Evolutionary conservation across 2,888 invertebrate genomes (phyloP).

Genomic region (Pharmacophagus antenor): DNA sequence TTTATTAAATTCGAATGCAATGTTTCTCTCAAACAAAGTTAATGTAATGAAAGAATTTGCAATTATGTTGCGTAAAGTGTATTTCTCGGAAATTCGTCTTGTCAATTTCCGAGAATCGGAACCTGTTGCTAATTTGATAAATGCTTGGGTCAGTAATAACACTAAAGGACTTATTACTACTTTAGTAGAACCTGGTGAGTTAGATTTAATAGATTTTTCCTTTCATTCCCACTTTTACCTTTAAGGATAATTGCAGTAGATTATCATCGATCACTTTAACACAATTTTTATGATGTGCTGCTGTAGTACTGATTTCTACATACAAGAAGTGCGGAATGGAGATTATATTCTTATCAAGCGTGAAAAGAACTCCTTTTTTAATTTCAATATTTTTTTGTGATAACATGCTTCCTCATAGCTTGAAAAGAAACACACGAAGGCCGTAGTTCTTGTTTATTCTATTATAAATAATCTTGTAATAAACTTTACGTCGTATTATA

Average conservation of each 20-base stretch:
- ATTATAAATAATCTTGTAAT: too few relatives aligned
- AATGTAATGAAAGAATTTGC: constrained; percentile 66
- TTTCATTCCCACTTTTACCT: neutral
- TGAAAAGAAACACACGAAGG: too few relatives aligned
- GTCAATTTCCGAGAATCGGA: constrained; percentile 75
- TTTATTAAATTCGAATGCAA: constrained; percentile 70
- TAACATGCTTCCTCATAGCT: too few relatives aligned
- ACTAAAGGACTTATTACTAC: constrained; percentile 80
- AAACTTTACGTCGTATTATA: too few relatives aligned
- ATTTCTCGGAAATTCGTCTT: constrained; percentile 68
- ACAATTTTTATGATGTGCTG: too few relatives aligned
- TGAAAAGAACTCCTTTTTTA: too few relatives aligned
- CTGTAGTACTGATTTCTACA: too few relatives aligned
- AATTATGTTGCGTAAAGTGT: constrained; percentile 63
- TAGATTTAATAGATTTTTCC: neutral
- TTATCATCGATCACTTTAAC: neutral
- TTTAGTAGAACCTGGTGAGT: constrained; percentile 77
- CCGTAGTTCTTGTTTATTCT: too few relatives aligned
- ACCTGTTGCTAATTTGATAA: constrained; percentile 71
- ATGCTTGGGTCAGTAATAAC: constrained; percentile 79
- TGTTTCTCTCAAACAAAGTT: constrained; percentile 70
- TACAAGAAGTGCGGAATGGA: too few relatives aligned
- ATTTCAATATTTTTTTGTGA: too few relatives aligned
- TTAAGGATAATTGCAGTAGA: too few relatives aligned
- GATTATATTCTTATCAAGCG: too few relatives aligned